phyloP scores from a whole-genome alignment of 2,888 invertebrate genomes.

The Elysia crispata region DNA sequence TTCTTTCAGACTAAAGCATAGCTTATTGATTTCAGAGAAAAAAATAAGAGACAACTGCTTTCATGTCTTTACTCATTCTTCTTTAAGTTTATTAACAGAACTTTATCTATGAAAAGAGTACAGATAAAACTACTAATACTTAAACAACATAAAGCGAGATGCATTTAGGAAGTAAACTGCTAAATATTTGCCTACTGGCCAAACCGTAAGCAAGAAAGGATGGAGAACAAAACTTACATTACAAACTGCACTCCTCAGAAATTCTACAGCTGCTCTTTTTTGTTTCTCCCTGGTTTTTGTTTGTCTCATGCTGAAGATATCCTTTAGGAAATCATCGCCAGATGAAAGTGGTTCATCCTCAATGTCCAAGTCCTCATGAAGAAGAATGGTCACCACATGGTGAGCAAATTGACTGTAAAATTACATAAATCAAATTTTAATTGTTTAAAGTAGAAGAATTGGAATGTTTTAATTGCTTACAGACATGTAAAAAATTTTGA shows the following conservation, averaged over 20 bases:
- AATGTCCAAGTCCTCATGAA: constrained; percentile 47
- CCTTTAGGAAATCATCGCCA: constrained; percentile 39
- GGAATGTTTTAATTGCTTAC: no score
- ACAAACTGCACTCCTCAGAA: constrained; percentile 43
- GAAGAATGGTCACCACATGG: constrained; percentile 46
- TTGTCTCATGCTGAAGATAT: constrained; percentile 40
- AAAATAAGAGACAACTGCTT: no score
- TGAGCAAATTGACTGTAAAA: constrained; percentile 43
- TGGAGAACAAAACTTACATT: constrained; percentile 30
- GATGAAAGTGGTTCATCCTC: constrained; percentile 42
- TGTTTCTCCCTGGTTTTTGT: constrained; percentile 45
- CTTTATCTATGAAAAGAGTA: no score
- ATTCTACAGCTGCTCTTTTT: constrained; percentile 46
- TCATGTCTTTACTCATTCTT: no score
- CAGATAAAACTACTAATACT: not conserved
- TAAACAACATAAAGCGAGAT: not conserved
- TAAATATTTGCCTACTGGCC: no score
- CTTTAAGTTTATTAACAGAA: no score
- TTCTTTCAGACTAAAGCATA: no score
- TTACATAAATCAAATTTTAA: no score
- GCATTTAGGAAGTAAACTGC: not conserved
- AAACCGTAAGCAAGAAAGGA: not conserved
- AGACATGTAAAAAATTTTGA: no score
- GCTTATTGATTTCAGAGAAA: no score
- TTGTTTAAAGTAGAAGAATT: no score